Evolutionary conservation across 1,140 invertebrate species (phyloP).

Genomic region (Drosophila tsacasi): DNA sequence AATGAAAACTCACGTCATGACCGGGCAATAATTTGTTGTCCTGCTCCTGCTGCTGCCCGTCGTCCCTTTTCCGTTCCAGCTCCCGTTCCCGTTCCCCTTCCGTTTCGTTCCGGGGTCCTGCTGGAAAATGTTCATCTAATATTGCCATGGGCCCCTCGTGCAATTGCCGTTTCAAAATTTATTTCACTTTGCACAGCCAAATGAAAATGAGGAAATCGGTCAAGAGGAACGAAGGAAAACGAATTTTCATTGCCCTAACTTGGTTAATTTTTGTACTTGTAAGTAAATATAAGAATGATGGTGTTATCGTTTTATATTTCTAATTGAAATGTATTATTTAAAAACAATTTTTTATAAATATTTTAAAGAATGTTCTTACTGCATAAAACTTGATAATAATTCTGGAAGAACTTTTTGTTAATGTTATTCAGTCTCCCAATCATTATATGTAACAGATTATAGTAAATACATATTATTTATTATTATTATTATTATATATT

Average conservation of each 20-base stretch:
- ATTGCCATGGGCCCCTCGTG: conserved; percentile 65
- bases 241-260: conserved; percentile 21
- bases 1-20: conserved; percentile 77
- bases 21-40: conserved; percentile 79
- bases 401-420: too few species aligned
- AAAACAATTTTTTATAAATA: too few species aligned
- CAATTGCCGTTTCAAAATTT: conserved; percentile 78
- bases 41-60: conserved; percentile 11
- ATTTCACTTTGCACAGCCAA: conserved; percentile 78
- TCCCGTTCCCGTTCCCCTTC: not conserved
- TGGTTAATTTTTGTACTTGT: too few species aligned
- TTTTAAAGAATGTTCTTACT: too few species aligned
- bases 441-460: too few species aligned
- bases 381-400: too few species aligned
- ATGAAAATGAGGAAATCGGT: conserved; percentile 65
- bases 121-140: conserved; percentile 74
- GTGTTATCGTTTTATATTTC: too few species aligned
- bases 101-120: conserved; percentile 28
- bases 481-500: too few species aligned
- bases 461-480: too few species aligned
- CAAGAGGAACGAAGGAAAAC: not conserved
- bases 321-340: too few species aligned
- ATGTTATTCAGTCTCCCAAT: too few species aligned
- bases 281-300: too few species aligned
- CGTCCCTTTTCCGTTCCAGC: not conserved